phyloP scores from a whole-genome alignment of 2,113 vertebrate species.

The Alligator mississippiensis region DNA sequence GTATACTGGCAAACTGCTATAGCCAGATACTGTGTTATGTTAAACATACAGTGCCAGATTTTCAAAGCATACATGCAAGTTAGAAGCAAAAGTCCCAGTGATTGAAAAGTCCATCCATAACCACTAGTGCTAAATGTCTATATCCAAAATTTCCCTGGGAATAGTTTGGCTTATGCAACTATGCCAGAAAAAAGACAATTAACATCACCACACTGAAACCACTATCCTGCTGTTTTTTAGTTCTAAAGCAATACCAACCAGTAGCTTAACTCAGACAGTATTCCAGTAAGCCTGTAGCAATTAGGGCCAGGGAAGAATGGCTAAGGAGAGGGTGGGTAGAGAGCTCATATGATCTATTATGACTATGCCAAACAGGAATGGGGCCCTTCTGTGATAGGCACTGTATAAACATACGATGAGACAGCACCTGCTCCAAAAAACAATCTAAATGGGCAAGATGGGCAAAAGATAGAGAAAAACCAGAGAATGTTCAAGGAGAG shows the following conservation, averaged over 20 bases:
- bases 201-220: no score
- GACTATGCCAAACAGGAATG: no score
- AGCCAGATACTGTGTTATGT: background rate
- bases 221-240: background rate
- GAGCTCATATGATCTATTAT: no score
- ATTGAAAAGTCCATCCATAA: background rate
- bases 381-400: background rate
- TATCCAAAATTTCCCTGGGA: background rate
- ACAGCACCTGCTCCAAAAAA: slow-evolving; percentile 28
- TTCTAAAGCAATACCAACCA: background rate
- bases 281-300: background rate
- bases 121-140: background rate
- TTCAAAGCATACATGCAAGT: background rate
- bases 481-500: background rate
- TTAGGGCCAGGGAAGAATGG: no score
- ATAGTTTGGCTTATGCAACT: background rate
- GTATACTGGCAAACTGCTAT: background rate
- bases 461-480: background rate
- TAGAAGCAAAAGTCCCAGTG: background rate
- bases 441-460: slow-evolving; percentile 32
- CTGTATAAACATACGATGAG: background rate
- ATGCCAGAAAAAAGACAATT: background rate
- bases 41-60: background rate
- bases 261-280: background rate
- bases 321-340: no score